These are phyloP conservation scores for Chaunax sp. DNA, from an alignment of 2,797 vertebrate species.

Conservation along the genomic window DNA sequence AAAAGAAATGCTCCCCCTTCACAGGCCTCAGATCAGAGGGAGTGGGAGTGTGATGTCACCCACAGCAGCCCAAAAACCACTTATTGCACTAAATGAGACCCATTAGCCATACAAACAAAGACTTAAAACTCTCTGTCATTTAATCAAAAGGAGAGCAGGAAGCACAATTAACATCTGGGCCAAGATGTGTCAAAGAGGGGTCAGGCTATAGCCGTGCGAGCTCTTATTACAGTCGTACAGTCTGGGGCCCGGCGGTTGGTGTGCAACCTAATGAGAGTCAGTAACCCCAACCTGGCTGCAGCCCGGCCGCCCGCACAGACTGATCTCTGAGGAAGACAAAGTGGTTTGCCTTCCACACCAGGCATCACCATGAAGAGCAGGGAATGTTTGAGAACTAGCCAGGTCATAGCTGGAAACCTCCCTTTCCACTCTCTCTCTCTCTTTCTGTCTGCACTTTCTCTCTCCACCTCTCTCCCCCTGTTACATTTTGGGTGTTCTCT, in stretches of 20 bases:
- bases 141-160: conserved; percentile 81
- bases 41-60: conserved; percentile 73
- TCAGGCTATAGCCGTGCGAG: conserved; percentile 55
- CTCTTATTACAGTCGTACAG: conserved; percentile 66
- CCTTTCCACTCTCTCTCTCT: conserved; percentile 30
- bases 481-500: conserved; percentile 69
- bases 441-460: conserved; percentile 39
- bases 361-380: conserved; percentile 63
- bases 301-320: conserved; percentile 44
- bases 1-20: conserved; percentile 34
- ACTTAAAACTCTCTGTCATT: conserved; percentile 69
- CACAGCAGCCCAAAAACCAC: conserved; percentile 70
- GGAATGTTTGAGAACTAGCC: conserved; percentile 58
- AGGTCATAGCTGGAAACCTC: conserved; percentile 61
- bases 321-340: conserved; percentile 73
- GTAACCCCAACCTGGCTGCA: conserved; percentile 65
- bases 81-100: conserved; percentile 77
- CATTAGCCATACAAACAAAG: conserved; percentile 81
- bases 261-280: conserved; percentile 72
- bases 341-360: conserved; percentile 67
- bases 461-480: conserved; percentile 47
- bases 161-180: conserved; percentile 81
- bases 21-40: conserved; percentile 71
- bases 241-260: conserved; percentile 40
- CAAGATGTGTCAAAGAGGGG: conserved; percentile 74